These are phyloP conservation scores for Drosophila lacertosa DNA, from an alignment of 1,140 invertebrate species.

Conservation along the genomic window DNA sequence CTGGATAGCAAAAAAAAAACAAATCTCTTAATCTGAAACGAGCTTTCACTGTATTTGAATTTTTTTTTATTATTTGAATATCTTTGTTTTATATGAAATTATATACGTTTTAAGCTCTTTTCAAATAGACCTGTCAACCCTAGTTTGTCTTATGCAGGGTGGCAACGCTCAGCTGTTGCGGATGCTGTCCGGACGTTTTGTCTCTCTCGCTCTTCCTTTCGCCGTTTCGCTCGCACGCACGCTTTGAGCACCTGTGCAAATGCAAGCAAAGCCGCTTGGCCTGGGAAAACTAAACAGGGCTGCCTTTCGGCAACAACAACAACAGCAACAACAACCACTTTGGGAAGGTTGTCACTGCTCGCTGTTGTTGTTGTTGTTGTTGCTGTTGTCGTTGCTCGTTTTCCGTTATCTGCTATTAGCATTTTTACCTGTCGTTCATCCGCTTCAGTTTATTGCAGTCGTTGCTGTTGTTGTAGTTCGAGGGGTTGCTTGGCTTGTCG, in stretches of 20 bases:
- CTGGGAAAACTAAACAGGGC: conserved; percentile 49
- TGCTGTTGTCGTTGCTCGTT: conserved; percentile 19
- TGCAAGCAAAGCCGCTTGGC: conserved; percentile 38
- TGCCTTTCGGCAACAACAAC: conserved; percentile 15
- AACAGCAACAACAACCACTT: conserved; percentile 8
- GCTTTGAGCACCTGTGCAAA: conserved; percentile 66
- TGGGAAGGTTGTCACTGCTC: conserved; percentile 33
- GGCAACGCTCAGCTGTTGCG: conserved; percentile 25
- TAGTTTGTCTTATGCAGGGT: not conserved
- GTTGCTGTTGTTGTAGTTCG: conserved; percentile 21
- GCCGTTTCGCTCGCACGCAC: not conserved
- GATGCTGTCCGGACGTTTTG: conserved; percentile 25
- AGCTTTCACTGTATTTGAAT: not conserved
- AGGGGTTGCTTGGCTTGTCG: conserved; percentile 38
- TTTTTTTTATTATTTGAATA: no score
- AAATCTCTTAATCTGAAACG: no score
- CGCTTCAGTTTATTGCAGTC: conserved; percentile 38
- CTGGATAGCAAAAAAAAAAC: no score
- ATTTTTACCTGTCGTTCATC: conserved; percentile 70
- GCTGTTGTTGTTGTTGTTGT: conserved; percentile 27
- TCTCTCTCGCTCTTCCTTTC: conserved; percentile 15
- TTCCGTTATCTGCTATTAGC: conserved; percentile 50
- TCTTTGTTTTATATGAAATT: no score
- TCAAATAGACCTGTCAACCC: not conserved
- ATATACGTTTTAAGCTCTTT: no score